Percentiles rank a stretch among this genome's conserved stretches.
phyloP scores from a whole-genome alignment of 1,140 invertebrate genomes.

The Drosophila eugracilis region DNA sequence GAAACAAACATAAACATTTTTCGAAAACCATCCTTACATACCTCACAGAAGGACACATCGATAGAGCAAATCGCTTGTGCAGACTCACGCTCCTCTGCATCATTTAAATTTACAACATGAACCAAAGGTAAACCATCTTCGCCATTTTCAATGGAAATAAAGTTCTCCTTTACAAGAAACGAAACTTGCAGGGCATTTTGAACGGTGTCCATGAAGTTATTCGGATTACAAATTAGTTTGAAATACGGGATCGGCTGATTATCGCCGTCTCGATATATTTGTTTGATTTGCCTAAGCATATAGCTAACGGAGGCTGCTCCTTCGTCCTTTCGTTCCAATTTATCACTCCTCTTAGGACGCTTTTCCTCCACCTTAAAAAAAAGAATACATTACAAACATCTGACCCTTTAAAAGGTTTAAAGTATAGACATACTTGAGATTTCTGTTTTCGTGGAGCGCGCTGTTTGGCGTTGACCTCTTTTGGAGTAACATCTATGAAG shows the following conservation, averaged over 20 bases:
- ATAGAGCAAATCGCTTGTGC: conserved; percentile 52
- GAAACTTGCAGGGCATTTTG: conserved; percentile 68
- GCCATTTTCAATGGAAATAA: conserved; percentile 42
- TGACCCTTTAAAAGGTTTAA: too few species aligned
- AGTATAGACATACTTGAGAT: conserved; percentile 24
- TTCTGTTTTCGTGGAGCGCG: conserved; percentile 36
- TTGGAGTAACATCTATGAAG: conserved; percentile 64
- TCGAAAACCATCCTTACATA: too few species aligned
- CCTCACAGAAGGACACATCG: conserved; percentile 56
- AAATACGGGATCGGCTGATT: conserved; percentile 67
- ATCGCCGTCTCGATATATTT: conserved; percentile 42
- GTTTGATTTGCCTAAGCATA: conserved; percentile 49
- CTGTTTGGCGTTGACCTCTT: conserved; percentile 47
- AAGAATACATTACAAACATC: too few species aligned
- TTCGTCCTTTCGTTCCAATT: conserved; percentile 69
- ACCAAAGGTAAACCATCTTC: conserved; percentile 57
- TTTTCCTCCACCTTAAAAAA: conserved; percentile 52
- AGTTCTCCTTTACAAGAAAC: conserved; percentile 66
- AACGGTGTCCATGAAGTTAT: conserved; percentile 68
- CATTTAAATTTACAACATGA: conserved; percentile 9
- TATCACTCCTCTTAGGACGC: conserved; percentile 57
- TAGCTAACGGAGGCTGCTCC: conserved; percentile 51
- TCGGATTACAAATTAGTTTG: conserved; percentile 66
- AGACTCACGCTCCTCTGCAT: neutral
- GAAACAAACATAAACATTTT: neutral